A percentile compares a stretch with the other conserved stretches of the same genome.
Conservation (phyloP, 2,113 vertebrate species). For the Hucho hucho region DNA sequence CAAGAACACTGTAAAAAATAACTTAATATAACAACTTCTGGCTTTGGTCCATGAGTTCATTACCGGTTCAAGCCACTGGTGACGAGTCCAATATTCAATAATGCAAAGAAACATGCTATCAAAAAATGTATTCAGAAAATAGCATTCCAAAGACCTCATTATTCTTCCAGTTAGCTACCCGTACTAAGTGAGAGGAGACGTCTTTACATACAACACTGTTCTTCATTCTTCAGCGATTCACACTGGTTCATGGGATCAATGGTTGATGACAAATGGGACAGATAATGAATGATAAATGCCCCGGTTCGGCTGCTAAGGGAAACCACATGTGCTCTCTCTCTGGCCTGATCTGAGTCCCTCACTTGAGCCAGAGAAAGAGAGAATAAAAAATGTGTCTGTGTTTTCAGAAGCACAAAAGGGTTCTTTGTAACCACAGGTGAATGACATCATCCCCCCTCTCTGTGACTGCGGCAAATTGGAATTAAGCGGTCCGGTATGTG, state of each 20-base stretch:
- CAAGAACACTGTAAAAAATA: too few relatives aligned
- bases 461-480: conserved; percentile 38
- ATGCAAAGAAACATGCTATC: too few relatives aligned
- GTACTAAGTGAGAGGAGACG: conserved; percentile 29
- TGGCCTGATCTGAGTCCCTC: conserved; percentile 26
- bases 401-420: conserved; percentile 62
- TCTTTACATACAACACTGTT: conserved; percentile 28
- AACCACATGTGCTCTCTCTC: conserved; percentile 47
- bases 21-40: too few relatives aligned
- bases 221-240: neutral
- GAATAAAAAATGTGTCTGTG: conserved; percentile 28
- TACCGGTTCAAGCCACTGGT: too few relatives aligned
- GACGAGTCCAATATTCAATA: too few relatives aligned
- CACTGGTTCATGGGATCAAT: conserved; percentile 2
- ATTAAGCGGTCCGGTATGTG: conserved; percentile 36
- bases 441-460: conserved; percentile 64
- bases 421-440: conserved; percentile 65
- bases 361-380: conserved; percentile 26
- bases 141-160: neutral
- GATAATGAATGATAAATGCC: conserved; percentile 35
- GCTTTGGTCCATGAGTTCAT: too few relatives aligned
- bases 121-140: too few relatives aligned
- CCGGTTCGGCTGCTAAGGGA: conserved; percentile 3
- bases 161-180: neutral
- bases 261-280: conserved; percentile 49